Conservation (phyloP, 2,797 vertebrate species). For the Potorous gilbertii region DNA sequence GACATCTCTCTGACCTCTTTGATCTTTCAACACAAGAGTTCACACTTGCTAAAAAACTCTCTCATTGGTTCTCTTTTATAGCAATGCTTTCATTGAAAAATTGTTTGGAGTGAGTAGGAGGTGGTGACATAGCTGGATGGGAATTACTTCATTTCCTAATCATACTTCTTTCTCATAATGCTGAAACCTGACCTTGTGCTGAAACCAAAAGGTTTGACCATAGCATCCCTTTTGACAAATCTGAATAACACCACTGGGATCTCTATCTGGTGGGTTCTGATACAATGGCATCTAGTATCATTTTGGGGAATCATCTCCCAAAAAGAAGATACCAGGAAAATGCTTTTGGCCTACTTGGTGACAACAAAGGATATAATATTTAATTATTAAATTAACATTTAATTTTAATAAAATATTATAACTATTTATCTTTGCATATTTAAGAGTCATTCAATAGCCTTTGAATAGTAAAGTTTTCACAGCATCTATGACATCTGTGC, state of each 20-base stretch:
- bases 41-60: not conserved
- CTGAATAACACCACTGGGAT: not conserved
- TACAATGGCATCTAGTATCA: not conserved
- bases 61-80: not conserved
- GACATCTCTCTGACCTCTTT: not conserved
- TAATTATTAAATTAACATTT: too few species aligned
- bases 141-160: not conserved
- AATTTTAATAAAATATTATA: too few species aligned
- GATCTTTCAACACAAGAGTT: not conserved
- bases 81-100: not conserved
- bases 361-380: too few species aligned
- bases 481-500: not conserved
- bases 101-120: not conserved
- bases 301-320: not conserved
- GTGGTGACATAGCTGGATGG: not conserved
- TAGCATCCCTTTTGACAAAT: not conserved
- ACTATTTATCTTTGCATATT: not conserved
- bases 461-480: not conserved
- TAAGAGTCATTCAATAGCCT: not conserved
- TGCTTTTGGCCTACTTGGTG: not conserved
- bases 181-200: rapidly evolving
- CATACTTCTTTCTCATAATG: not conserved
- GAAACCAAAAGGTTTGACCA: not conserved
- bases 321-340: not conserved
- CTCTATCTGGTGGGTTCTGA: not conserved